Conservation (phyloP, 2,797 vertebrate genomes). For the Malacoctenus gilli region DNA sequence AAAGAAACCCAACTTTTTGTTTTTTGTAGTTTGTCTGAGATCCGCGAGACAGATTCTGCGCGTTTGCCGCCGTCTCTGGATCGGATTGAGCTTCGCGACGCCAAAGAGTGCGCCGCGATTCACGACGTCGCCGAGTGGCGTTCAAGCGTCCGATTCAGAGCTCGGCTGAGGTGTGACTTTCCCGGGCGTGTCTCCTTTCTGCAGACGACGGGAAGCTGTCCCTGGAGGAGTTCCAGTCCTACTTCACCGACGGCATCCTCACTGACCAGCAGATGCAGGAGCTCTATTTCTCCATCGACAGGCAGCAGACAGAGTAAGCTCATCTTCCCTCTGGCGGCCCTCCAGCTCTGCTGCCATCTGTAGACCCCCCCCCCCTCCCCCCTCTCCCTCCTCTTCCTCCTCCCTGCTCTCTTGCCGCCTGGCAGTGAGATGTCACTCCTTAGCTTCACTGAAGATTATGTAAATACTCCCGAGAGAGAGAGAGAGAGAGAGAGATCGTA, state of each 20-base stretch:
- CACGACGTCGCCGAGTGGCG: no score
- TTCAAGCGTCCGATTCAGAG: slow-evolving; percentile 3
- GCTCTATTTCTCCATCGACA: slow-evolving; percentile 90
- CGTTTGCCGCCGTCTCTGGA: no score
- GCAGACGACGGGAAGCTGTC: slow-evolving; percentile 94
- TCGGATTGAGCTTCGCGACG: no score
- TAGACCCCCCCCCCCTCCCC: slow-evolving; percentile 12
- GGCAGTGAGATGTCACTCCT: slow-evolving; percentile 32
- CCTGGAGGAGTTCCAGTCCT: slow-evolving; percentile 94
- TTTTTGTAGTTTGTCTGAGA: no score
- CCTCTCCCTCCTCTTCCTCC: slow-evolving; percentile 29
- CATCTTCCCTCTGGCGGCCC: slow-evolving; percentile 30
- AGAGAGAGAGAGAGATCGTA: slow-evolving; percentile 16
- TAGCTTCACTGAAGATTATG: slow-evolving; percentile 41
- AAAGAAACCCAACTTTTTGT: no score
- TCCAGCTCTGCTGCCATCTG: slow-evolving; percentile 59
- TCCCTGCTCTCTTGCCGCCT: slow-evolving; percentile 44
- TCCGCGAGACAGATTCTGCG: no score
- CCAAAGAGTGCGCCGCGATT: no score
- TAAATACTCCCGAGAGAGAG: slow-evolving; percentile 23
- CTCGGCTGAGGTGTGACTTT: slow-evolving; percentile 19
- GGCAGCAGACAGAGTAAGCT: slow-evolving; percentile 87
- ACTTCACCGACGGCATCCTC: slow-evolving; percentile 93
- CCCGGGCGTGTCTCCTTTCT: slow-evolving; percentile 26
- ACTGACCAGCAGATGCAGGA: slow-evolving; percentile 89